Conservation (phyloP, 37 sponge, comb jelly and placozoan genomes). For the Mnemiopsis leidyi region DNA sequence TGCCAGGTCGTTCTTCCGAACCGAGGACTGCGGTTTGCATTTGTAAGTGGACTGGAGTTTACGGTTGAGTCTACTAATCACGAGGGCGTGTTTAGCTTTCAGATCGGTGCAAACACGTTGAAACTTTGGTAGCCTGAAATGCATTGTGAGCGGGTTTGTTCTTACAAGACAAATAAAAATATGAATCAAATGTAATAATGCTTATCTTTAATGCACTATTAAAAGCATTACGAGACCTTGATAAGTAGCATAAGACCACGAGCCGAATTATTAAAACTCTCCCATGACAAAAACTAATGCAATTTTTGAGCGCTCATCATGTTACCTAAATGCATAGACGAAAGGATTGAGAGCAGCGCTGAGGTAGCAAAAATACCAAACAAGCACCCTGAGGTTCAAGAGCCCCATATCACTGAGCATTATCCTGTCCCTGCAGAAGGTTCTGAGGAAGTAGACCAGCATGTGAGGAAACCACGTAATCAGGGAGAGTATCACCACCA, state of each 20-base stretch:
- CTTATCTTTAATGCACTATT: no score
- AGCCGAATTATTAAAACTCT: no score
- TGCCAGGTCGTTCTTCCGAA: background rate
- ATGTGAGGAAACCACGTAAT: slow-evolving; percentile 62
- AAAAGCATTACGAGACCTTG: no score
- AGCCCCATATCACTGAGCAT: background rate
- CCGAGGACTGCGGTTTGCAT: background rate
- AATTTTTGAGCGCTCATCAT: no score
- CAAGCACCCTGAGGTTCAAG: slow-evolving; percentile 28
- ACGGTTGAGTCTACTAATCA: background rate
- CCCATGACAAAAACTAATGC: no score
- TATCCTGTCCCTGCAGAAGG: slow-evolving; percentile 10
- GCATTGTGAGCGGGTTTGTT: no score
- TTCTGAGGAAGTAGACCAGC: slow-evolving; percentile 24
- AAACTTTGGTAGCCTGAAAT: slow-evolving; percentile 37
- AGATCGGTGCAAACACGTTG: slow-evolving; percentile 1
- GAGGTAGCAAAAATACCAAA: slow-evolving; percentile 54
- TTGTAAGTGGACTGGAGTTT: background rate
- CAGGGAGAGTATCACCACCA: slow-evolving; percentile 55
- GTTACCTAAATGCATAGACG: slow-evolving; percentile 62
- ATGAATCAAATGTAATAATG: no score
- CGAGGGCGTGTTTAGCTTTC: background rate
- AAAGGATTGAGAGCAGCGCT: slow-evolving; percentile 58
- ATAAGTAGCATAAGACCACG: no score
- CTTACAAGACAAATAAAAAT: no score